Percentiles rank a stretch among this genome's conserved stretches.
Conservation (phyloP, 2,113 vertebrate species). For the Stigmatopora argus region DNA sequence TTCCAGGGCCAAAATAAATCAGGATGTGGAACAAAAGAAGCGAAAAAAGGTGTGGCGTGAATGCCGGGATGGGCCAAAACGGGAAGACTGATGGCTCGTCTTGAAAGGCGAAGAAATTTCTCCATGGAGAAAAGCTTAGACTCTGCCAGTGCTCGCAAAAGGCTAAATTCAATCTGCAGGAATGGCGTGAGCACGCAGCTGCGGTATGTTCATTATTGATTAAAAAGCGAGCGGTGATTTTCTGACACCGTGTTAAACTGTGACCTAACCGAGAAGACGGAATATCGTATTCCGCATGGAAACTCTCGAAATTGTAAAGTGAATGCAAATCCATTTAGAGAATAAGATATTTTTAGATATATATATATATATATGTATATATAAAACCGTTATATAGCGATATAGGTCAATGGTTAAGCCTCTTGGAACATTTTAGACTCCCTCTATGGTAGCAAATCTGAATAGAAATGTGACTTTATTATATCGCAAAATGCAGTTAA, state of each 20-base stretch:
- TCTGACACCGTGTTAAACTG: slow-evolving; percentile 9
- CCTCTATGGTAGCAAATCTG: too few relatives aligned
- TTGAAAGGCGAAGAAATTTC: background rate
- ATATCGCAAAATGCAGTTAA: too few relatives aligned
- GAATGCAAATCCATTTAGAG: background rate
- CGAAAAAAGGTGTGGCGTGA: slow-evolving; percentile 46
- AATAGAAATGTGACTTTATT: too few relatives aligned
- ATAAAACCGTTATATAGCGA: too few relatives aligned
- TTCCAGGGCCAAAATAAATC: slow-evolving; percentile 74
- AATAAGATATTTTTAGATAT: too few relatives aligned
- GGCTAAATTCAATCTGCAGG: slow-evolving; percentile 13
- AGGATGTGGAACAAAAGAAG: slow-evolving; percentile 52
- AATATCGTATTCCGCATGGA: background rate
- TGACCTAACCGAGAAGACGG: background rate
- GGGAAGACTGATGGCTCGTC: slow-evolving; percentile 8
- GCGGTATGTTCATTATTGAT: slow-evolving; percentile 10
- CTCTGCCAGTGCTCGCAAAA: background rate
- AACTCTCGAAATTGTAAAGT: background rate
- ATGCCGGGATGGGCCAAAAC: slow-evolving; percentile 39
- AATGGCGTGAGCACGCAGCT: slow-evolving; percentile 3
- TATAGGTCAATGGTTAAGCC: too few relatives aligned
- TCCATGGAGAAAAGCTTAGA: background rate
- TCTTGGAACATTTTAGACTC: too few relatives aligned
- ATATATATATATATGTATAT: too few relatives aligned
- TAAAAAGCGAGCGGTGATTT: background rate